Evolutionary conservation across 2,797 vertebrate genomes (phyloP), one percentile per base, ranked within the genome.

Genomic region (Mionectes olivaceus): DNA sequence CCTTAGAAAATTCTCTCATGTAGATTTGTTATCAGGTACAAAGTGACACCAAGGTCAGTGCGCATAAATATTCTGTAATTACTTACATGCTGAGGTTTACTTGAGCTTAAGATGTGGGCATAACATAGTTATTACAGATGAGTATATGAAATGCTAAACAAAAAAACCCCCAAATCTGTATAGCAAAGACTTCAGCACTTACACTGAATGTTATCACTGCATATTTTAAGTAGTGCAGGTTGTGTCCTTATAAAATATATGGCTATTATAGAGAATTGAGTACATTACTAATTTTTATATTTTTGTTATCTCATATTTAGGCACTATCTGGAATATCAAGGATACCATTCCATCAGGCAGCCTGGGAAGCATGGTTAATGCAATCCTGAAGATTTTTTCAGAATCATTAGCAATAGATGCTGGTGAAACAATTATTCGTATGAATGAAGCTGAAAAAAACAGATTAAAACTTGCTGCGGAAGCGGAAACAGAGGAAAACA

Each of bases 261-360:
- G 14, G 23, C 13, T 79, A 11, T 67, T 33, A 27, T 22, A 60
- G 49, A 81, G 41, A 76, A 33, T 49, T 63, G 11, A 59, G 25
- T 41, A 37, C 46, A 53, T 67, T 50, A 75, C 44, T 63, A 32
- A 69, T 73, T 70, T 35, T 35, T 43, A 1, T 65, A 9, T 81
- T 59, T 64, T 74, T 44, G 6, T 77, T 95, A 5, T 70, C 32
- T 84, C 16, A 5, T 52, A 8, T 46, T 70, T 87, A 99, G 99
- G 99, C 27, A 98, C 98, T 6, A 41, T 99, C 65, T 99, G 99
- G 99, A 99, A 99, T 95, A 94, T 99, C 95, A 99, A 99, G 95
- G 97, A 96, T 65, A 95, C 97, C 50, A 96, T 99, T 56, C 98
- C 99, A 16, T 91, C 97, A 18, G 97, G 98, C 69, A 98, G 97